Evolutionary conservation across 2,113 vertebrate species (phyloP).

Genomic region (Zootoca vivipara): DNA sequence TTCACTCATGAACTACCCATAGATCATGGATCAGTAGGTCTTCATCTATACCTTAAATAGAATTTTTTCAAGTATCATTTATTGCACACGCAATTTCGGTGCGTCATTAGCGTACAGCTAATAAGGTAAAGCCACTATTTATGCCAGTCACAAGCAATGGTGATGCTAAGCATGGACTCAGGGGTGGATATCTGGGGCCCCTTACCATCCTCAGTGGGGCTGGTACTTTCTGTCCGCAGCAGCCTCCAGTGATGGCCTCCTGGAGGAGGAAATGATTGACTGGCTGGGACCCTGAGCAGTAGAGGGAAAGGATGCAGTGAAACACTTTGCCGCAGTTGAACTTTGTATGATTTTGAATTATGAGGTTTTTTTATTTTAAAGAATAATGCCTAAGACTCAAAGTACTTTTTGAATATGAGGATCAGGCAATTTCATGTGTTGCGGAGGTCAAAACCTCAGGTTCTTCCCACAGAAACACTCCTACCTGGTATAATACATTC

Average conservation of each 20-base stretch:
- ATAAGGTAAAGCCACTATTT: neutral
- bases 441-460: neutral
- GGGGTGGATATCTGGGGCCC: too few species aligned
- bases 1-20: constrained; percentile 14
- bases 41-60: neutral
- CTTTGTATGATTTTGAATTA: neutral
- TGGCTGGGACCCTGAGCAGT: neutral
- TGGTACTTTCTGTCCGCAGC: too few species aligned
- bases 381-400: neutral
- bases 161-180: neutral
- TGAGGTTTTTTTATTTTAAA: neutral
- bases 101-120: neutral
- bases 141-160: neutral
- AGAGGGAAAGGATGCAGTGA: neutral
- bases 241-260: neutral
- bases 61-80: neutral
- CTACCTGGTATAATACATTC: neutral
- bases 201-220: too few species aligned
- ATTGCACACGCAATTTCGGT: neutral
- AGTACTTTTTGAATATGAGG: neutral
- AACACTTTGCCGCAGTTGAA: neutral
- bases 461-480: neutral
- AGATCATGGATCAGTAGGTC: constrained; percentile 30
- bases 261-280: neutral
- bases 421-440: neutral